Base-by-base conservation (phyloP, 2,113 vertebrate species). In the Passer montanus region DNA sequence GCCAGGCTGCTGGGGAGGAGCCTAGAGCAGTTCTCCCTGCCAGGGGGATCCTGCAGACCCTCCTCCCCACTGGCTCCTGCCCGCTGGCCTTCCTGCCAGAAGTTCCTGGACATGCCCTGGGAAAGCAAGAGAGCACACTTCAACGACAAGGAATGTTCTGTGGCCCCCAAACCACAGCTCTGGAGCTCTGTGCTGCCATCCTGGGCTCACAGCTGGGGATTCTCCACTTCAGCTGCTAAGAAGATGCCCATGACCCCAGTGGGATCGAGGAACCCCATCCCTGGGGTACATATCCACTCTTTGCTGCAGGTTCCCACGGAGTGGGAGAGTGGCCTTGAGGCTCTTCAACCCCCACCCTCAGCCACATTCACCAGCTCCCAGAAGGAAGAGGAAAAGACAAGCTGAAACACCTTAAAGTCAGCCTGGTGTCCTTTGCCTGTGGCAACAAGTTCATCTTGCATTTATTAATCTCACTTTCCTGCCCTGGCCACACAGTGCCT, bases 61-160 rank as follows among this genome's bases (percentile, higher is more conserved):
- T 96, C 85, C 21, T 95, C 95, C 73, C 94, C 33, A 0, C 86
- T 95, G 78, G 94, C 95, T 93, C 96, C 94, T 84, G 95, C 94
- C 52, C 43, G 90, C 10, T 91, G 95, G 14, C 96, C 94, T 67
- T 97, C 97, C 87, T 90, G 94, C 1, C 93, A 98, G 84, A 97
- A 73, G 63, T 98, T 99, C 93, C 96, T 94, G 94, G 98, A 97
- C 94, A 98, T 97, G 80, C 96, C 97, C 99, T 99, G 87, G 82
- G 55, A 79, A 78, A 72, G 41, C 12, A n/a, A 70, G n/a, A 39
- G 31, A 63, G 52, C 35, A 70, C 39, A 37, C 10, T 68, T 87
- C 5, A 53, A 70, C 1, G 5, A 20, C 30, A 30, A 41, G n/a
- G 46, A 12, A 21, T n/a, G 31, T 17, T 80, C 55, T 6, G 4